Conservation (phyloP, 2,888 invertebrate genomes). For the Chydorus sphaericus region DNA sequence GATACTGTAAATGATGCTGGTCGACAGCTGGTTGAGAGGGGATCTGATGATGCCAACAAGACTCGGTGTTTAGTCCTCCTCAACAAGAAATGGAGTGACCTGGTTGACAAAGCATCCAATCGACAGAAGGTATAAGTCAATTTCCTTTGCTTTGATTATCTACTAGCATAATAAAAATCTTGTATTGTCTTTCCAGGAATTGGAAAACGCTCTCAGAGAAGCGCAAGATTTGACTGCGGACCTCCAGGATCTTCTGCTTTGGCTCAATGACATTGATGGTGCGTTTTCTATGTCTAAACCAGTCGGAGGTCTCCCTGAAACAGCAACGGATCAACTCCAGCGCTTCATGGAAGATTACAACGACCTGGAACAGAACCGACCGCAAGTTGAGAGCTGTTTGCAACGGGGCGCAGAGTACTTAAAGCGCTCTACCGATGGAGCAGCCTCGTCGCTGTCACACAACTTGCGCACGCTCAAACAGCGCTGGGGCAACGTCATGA, state of each 20-base stretch:
- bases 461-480: conserved; percentile 76
- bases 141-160: not conserved
- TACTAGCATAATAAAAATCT: too few relatives aligned
- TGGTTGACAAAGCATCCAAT: conserved; percentile 69
- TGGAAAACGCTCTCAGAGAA: conserved; percentile 82
- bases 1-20: conserved; percentile 93
- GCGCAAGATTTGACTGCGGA: conserved; percentile 85
- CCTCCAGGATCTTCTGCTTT: conserved; percentile 80
- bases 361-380: conserved; percentile 79
- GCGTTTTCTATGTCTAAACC: conserved; percentile 89
- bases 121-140: conserved; percentile 54
- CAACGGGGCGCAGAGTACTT: conserved; percentile 81
- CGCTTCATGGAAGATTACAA: conserved; percentile 90
- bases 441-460: conserved; percentile 70
- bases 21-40: conserved; percentile 72
- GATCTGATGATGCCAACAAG: conserved; percentile 58
- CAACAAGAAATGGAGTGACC: conserved; percentile 77
- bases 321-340: conserved; percentile 90
- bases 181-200: too few relatives aligned
- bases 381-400: conserved; percentile 77
- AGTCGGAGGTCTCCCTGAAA: conserved; percentile 94
- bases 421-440: conserved; percentile 44
- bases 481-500: conserved; percentile 82
- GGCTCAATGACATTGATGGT: conserved; percentile 88
- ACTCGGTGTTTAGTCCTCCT: conserved; percentile 75